phyloP scores from a whole-genome alignment of 2,113 vertebrate species.

The Arothron firmamentum region DNA sequence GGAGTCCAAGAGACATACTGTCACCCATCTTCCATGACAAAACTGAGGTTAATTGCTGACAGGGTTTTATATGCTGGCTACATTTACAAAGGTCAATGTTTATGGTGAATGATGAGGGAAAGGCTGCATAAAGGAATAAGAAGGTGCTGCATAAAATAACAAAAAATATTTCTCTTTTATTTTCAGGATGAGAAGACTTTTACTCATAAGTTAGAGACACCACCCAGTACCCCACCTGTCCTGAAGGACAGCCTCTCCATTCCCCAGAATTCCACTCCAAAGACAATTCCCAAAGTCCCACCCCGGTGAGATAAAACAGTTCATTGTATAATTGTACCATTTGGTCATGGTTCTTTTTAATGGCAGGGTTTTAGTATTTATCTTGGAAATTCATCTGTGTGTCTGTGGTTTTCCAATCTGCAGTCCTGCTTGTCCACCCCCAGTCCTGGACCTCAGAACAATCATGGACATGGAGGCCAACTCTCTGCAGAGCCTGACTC shows the following conservation, averaged over 20 bases:
- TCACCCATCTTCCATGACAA: constrained; percentile 85
- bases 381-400: constrained; percentile 15
- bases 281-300: constrained; percentile 70
- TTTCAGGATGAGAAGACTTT: constrained; percentile 71
- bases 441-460: constrained; percentile 88
- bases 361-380: constrained; percentile 1
- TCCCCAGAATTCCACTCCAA: constrained; percentile 72
- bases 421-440: constrained; percentile 78
- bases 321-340: background rate
- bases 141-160: too few species aligned
- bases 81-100: too few species aligned
- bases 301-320: constrained; percentile 44
- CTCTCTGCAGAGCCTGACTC: constrained; percentile 76
- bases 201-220: constrained; percentile 62
- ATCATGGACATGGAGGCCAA: constrained; percentile 97
- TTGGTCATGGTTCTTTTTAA: background rate
- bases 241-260: constrained; percentile 65
- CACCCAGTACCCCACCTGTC: constrained; percentile 73
- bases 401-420: constrained; percentile 31
- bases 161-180: background rate
- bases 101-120: too few species aligned
- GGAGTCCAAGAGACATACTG: constrained; percentile 88
- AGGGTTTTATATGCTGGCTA: background rate
- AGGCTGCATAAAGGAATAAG: too few species aligned
- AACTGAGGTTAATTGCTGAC: constrained; percentile 71